Evolutionary conservation across 1,140 invertebrate species (phyloP).

Genomic region (Drosophila rufa): DNA sequence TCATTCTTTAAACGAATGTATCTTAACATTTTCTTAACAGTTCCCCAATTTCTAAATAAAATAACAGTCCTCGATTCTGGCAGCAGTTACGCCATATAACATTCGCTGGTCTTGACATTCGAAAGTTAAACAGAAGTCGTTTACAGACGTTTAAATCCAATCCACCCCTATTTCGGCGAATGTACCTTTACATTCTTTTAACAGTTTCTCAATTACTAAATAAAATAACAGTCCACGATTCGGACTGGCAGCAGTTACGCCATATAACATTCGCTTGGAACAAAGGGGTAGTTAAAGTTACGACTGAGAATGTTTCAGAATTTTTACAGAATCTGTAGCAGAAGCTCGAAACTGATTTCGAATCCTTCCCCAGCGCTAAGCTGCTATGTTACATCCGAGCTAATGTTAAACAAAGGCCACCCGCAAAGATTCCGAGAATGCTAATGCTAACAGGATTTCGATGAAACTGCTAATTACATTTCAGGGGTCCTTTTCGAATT

Average conservation of each 20-base stretch:
- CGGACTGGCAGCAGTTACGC: neutral
- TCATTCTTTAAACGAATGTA: too few species aligned
- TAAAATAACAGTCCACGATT: neutral
- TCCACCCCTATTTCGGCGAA: neutral
- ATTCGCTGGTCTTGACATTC: too few species aligned
- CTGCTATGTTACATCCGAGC: neutral
- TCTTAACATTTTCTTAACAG: too few species aligned
- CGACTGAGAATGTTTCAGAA: neutral
- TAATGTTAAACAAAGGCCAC: neutral
- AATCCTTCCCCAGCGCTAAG: neutral
- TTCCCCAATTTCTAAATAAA: too few species aligned
- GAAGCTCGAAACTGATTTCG: neutral
- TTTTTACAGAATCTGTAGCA: neutral
- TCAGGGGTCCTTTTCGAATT: neutral
- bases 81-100: too few species aligned
- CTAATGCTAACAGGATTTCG: neutral
- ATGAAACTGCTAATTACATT: neutral
- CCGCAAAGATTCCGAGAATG: neutral
- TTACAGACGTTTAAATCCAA: too few species aligned
- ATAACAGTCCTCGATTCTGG: too few species aligned
- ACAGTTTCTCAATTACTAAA: too few species aligned
- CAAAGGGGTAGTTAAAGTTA: slow-evolving; percentile 7
- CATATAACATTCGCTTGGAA: neutral
- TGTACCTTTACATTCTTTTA: neutral
- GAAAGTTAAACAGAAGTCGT: too few species aligned